Evolutionary conservation across 2,113 vertebrate genomes (phyloP).

Genomic region (Burhinus oedicnemus): DNA sequence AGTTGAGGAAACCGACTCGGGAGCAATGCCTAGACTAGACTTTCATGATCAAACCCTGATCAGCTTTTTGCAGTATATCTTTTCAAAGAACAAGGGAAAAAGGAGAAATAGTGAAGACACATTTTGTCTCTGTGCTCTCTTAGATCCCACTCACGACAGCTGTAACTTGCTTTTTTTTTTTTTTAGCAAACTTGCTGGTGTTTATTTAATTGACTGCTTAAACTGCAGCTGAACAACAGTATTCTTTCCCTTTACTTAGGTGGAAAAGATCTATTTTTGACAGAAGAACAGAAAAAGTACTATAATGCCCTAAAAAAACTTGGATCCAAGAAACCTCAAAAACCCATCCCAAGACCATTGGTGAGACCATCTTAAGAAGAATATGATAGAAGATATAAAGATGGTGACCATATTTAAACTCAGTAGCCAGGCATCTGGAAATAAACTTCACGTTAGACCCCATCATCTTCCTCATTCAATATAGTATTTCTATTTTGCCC

Average conservation of each 20-base stretch:
- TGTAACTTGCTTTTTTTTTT: not conserved
- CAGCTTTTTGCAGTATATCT: not conserved
- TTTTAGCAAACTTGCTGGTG: not conserved
- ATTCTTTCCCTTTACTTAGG: slow-evolving; percentile 85
- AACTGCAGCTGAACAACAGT: slow-evolving; percentile 56
- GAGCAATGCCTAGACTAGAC: not conserved
- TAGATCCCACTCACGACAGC: not conserved
- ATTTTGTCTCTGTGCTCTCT: not conserved
- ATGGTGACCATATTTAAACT: not conserved
- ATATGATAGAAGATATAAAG: not conserved
- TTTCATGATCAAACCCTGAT: not conserved
- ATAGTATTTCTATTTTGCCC: not conserved
- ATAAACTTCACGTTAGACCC: not conserved
- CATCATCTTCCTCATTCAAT: not conserved
- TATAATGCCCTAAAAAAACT: slow-evolving; percentile 97
- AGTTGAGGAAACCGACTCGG: not conserved
- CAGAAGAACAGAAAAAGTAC: slow-evolving; percentile 97
- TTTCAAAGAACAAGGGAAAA: not conserved
- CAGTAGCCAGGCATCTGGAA: not conserved
- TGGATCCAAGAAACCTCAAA: slow-evolving; percentile 93
- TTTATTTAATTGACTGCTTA: not conserved
- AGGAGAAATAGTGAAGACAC: not conserved
- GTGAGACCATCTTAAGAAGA: slow-evolving; percentile 71
- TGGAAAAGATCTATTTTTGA: slow-evolving; percentile 96
- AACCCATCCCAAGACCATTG: slow-evolving; percentile 89